Evolutionary conservation across 2,888 invertebrate species (phyloP), one percentile per base, ranked within the genome.

Genomic region (Calameuta pallipes): DNA sequence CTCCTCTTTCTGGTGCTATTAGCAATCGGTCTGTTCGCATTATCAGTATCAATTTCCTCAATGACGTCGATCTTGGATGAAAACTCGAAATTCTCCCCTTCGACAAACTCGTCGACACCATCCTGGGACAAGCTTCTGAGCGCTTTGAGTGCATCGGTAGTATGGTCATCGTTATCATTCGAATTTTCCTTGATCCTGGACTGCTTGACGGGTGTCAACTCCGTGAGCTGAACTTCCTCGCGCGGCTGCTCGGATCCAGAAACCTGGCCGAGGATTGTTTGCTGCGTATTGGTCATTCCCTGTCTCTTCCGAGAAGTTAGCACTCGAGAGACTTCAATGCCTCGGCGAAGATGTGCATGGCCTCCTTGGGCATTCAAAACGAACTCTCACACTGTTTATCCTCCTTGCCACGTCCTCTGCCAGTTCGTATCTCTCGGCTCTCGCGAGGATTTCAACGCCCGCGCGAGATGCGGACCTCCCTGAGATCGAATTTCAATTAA

Each of bases 201-300:
- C 35, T 89, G 90, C 70, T 90, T 87, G 9, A 91, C 91, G 15
- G 91, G 91, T 23, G 87, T 80, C 31, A 91, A 79, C 80, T 91
- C 91, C 33, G 91, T 91, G 33, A 91, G 80, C 34, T 91, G 87
- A 31, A 91, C 82, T 56, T 80, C 83, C 41, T 91, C 91, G 68
- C 88, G 89, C 35, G 81, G 84, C 69, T 85, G 89, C 31, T 89
- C 89, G 30, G 80, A 75, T 23, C 73, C 86, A n/a, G 81, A 80
- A 74, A 83, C 80, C 75, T 85, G 83, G 41, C 73, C 83, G 34
- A 84, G 41, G 12, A 85, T 79, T 3, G 80, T 82, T 35, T 86
- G 81, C 69, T 87, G 86, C 80, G 86, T 86, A 80, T 86, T 87
- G 9, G 85, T 84, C 86, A 86, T 87, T 71, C 23, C 37, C 70